Evolutionary conservation across 2,888 invertebrate species (phyloP).

Genomic region (Nysson spinosus): DNA sequence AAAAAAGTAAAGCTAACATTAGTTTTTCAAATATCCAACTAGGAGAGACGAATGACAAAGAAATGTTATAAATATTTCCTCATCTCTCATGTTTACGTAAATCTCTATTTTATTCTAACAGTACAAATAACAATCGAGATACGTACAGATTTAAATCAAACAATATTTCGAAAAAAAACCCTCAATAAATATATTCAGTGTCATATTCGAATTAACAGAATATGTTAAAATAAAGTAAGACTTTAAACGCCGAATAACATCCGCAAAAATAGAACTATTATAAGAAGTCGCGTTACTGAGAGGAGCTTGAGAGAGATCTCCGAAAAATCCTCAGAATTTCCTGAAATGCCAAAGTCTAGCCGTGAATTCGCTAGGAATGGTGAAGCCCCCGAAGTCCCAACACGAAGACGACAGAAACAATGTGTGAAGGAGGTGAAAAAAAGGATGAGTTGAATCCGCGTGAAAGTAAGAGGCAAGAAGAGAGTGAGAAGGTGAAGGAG

Average conservation of each 20-base stretch:
- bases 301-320: slow-evolving; percentile 28
- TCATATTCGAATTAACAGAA: too few relatives aligned
- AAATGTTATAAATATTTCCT: too few relatives aligned
- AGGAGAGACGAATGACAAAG: neutral
- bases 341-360: slow-evolving; percentile 43
- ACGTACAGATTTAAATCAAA: too few relatives aligned
- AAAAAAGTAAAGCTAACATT: slow-evolving; percentile 27
- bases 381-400: slow-evolving; percentile 36
- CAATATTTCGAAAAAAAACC: too few relatives aligned
- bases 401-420: slow-evolving; percentile 8
- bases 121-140: too few relatives aligned
- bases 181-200: too few relatives aligned
- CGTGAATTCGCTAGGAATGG: slow-evolving; percentile 35
- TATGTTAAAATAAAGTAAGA: too few relatives aligned
- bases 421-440: neutral
- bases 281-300: neutral
- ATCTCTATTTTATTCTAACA: too few relatives aligned
- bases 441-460: too few relatives aligned
- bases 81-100: too few relatives aligned
- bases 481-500: slow-evolving; percentile 4
- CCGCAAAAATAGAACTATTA: too few relatives aligned
- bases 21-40: slow-evolving; percentile 10
- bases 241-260: too few relatives aligned
- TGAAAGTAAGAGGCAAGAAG: neutral
- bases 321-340: slow-evolving; percentile 51